Conservation (phyloP, 2,797 vertebrate genomes). For the Agapornis canus region DNA sequence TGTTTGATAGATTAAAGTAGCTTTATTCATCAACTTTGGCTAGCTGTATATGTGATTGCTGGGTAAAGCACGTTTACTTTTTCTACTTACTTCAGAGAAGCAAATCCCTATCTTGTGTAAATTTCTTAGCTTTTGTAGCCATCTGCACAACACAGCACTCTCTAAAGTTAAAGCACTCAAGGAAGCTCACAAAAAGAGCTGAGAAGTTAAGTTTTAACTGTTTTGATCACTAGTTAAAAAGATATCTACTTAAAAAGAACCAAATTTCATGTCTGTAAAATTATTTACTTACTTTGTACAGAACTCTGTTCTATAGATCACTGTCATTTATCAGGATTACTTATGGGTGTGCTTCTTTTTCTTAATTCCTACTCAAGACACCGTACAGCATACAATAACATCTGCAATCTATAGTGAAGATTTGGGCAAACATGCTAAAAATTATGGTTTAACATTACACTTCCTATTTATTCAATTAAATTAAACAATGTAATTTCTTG, state of each 20-base stretch:
- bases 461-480: background rate
- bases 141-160: background rate
- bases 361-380: background rate
- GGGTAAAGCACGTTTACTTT: background rate
- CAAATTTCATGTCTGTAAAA: background rate
- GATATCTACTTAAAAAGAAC: background rate
- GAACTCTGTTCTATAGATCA: background rate
- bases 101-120: background rate
- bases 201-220: background rate
- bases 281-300: background rate
- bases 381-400: background rate
- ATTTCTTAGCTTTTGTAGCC: background rate
- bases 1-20: background rate
- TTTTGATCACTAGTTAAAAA: background rate
- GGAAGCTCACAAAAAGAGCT: background rate
- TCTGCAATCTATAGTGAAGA: background rate
- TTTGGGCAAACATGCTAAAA: background rate
- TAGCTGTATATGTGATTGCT: background rate
- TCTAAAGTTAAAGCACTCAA: background rate
- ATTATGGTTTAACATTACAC: background rate
- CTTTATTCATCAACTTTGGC: background rate
- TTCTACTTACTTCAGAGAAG: background rate
- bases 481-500: background rate
- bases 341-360: background rate
- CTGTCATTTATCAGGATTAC: background rate